Base-by-base conservation (phyloP, 2,113 vertebrate genomes). In the Prochilodus magdalenae region DNA sequence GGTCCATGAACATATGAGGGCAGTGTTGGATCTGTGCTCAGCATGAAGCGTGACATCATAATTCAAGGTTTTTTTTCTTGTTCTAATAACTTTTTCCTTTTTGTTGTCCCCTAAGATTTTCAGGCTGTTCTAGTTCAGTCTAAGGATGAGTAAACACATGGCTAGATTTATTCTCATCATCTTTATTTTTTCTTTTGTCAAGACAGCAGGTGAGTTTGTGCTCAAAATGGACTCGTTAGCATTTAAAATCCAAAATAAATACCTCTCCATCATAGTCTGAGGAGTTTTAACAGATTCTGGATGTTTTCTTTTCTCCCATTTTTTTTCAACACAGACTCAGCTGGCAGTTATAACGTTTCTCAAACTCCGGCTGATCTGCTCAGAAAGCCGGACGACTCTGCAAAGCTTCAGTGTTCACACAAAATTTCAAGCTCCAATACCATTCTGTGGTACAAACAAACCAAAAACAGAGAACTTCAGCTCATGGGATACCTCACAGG, bases 321-420 rank as follows among this genome's bases (percentile, higher is more conserved):
- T n/a, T n/a, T n/a, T n/a, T n/a, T n/a, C n/a, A n/a, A n/a, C n/a
- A 12, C 18, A 5, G 2, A n/a, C 22, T 12, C 7, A 4, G 33
- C 33, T 36, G 33, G 3, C 18, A 36, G 55, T 2, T 4, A 10
- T 12, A 1, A 62, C 24, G 10, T 73, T 85, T 75, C 40, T 71
- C 83, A 85, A 60, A 70, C 70, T n/a, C 86, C 86, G 55, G 10
- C 11, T 1, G 18, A 51, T 12, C 55, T 67, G 29, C 18, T 87
- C 16, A 69, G 33, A 27, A 59, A 15, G 1, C 1, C 27, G 0
- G 82, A 73, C 40, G 4, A 77, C 10, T 59, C 73, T 36, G 33
- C 33, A 36, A 6, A 36, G 33, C 33, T 36, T 36, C 33, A 36
- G 33, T 36, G 33, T 36, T 36, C 33, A 36, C 33, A 36, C 33